These are phyloP conservation scores for Phasia obesa DNA, from an alignment of 2,888 invertebrate species.

Conservation along the genomic window DNA sequence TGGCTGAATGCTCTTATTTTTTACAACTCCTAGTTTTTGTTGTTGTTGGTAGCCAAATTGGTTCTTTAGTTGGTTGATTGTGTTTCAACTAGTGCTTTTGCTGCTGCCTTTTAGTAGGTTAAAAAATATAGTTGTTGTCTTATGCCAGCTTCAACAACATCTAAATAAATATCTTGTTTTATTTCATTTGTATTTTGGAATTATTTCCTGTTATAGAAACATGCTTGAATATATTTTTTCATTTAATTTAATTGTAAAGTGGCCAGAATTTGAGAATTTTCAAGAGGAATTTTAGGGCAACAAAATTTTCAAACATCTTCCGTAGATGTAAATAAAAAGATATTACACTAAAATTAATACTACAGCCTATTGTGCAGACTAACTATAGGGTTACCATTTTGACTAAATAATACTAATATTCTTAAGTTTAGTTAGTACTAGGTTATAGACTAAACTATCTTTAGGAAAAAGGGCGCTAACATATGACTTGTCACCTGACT, in stretches of 20 bases:
- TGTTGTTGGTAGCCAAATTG: constrained; percentile 41
- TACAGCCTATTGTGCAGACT: too few relatives aligned
- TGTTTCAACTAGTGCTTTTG: constrained; percentile 36
- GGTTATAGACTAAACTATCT: too few relatives aligned
- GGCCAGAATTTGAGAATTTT: constrained; percentile 6
- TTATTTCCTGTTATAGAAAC: constrained; percentile 55
- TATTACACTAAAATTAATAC: too few relatives aligned
- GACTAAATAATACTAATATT: too few relatives aligned
- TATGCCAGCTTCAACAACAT: constrained; percentile 2
- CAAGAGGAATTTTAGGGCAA: background rate
- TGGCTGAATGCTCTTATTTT: background rate
- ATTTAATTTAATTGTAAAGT: background rate
- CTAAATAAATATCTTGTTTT: background rate
- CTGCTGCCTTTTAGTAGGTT: constrained; percentile 19
- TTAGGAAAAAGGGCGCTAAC: too few relatives aligned
- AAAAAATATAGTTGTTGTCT: constrained; percentile 50
- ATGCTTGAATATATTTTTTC: constrained; percentile 46
- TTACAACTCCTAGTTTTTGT: background rate
- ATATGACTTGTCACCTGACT: too few relatives aligned
- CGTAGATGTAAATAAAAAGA: too few relatives aligned
- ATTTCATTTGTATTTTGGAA: constrained; percentile 4
- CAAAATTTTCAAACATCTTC: background rate
- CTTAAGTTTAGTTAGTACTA: too few relatives aligned
- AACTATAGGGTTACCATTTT: too few relatives aligned
- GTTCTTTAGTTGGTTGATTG: constrained; percentile 31